phyloP scores from a whole-genome alignment of 2,797 vertebrate species.

The Carduelis carduelis region DNA sequence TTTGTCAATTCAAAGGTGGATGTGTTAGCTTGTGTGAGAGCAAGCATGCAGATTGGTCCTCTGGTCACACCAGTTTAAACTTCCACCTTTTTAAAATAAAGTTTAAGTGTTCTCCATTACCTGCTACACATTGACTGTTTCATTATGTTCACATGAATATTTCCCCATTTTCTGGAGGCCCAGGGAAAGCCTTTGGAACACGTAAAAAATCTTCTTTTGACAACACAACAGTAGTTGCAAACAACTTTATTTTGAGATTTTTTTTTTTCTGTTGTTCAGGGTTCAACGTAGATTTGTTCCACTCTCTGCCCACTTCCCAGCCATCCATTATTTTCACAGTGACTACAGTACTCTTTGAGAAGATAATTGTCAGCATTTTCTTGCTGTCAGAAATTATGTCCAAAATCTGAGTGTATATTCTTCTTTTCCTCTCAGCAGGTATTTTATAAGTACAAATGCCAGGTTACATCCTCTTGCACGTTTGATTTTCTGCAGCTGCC shows the following conservation, averaged over 20 bases:
- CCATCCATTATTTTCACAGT: background rate
- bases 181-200: background rate
- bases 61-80: background rate
- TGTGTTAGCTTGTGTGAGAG: background rate
- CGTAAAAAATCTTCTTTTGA: background rate
- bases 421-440: background rate
- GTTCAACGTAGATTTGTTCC: background rate
- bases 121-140: background rate
- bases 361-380: background rate
- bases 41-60: background rate
- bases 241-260: background rate
- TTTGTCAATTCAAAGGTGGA: background rate
- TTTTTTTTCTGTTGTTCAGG: background rate
- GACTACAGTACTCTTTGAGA: background rate
- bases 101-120: background rate
- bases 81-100: background rate
- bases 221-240: background rate
- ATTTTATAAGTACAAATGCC: background rate
- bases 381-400: background rate
- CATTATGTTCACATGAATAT: background rate
- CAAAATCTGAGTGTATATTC: background rate
- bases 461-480: background rate
- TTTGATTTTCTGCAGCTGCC: background rate
- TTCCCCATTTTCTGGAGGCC: background rate
- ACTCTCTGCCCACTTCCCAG: accelerated